Conservation (phyloP, 37 sponge, comb jelly and placozoan species). For the Chondrilla cf. caribensis region DNA sequence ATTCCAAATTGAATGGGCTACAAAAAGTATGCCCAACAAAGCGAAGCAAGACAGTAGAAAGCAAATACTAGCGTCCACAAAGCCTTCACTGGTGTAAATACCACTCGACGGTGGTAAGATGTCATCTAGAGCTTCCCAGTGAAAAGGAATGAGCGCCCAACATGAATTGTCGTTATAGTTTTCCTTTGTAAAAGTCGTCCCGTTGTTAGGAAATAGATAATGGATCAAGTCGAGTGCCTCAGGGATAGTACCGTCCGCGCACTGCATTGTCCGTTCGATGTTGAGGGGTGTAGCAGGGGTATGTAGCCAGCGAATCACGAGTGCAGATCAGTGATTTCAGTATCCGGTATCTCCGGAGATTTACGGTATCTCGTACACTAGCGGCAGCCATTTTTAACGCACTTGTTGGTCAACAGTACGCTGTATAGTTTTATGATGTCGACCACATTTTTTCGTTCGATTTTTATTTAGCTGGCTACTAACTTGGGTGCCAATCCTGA, state of each 20-base stretch:
- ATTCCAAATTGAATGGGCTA: conserved; percentile 29
- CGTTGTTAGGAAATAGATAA: conserved; percentile 56
- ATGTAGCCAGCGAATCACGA: no score
- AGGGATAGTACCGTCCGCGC: conserved; percentile 49
- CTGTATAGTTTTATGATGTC: no score
- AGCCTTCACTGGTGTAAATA: conserved; percentile 41
- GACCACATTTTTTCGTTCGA: no score
- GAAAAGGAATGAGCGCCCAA: conserved; percentile 25
- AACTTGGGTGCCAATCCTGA: no score
- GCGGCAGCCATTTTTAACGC: no score
- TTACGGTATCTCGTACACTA: no score
- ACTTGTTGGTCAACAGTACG: no score
- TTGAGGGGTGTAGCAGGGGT: no score
- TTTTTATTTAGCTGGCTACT: no score
- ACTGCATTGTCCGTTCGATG: no score
- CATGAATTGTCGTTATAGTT: conserved; percentile 33
- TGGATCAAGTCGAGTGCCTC: conserved; percentile 62
- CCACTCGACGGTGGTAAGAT: conserved; percentile 38
- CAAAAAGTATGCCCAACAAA: conserved; percentile 16
- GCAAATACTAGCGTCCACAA: conserved; percentile 45
- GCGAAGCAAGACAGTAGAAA: conserved; percentile 33
- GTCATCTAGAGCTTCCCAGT: background rate
- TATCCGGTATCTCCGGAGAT: no score
- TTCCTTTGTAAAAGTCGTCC: background rate
- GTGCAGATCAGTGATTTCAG: no score